Evolutionary conservation across 2,888 invertebrate genomes (phyloP).

Genomic region (Ceraclea dissimilis): DNA sequence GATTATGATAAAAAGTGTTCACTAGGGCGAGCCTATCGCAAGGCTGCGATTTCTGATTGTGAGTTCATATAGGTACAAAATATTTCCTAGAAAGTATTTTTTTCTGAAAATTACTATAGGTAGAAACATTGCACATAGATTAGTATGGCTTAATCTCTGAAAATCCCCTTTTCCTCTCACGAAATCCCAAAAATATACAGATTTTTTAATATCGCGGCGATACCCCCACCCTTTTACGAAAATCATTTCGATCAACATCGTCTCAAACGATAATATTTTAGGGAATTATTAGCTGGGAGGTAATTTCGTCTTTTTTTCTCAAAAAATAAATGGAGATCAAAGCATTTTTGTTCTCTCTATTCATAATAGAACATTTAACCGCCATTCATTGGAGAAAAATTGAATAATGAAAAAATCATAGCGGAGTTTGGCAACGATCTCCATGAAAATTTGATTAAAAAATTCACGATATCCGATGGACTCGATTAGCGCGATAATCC

Average conservation of each 20-base stretch:
- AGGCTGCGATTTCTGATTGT: too few relatives aligned
- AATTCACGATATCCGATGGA: constrained; percentile 43
- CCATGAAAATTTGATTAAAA: constrained; percentile 54
- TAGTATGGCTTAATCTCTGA: too few relatives aligned
- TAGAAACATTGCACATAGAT: too few relatives aligned
- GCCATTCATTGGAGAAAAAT: constrained; percentile 17
- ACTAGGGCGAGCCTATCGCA: too few relatives aligned
- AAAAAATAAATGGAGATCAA: constrained; percentile 10
- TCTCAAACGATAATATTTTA: constrained; percentile 1
- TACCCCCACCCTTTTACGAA: not conserved
- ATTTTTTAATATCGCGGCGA: too few relatives aligned
- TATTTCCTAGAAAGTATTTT: too few relatives aligned
- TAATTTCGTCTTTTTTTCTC: not conserved
- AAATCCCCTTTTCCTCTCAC: too few relatives aligned
- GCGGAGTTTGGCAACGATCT: constrained; percentile 31
- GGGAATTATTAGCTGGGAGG: too few relatives aligned
- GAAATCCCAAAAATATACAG: too few relatives aligned
- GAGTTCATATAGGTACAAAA: too few relatives aligned
- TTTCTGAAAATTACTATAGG: too few relatives aligned
- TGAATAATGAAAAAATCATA: constrained; percentile 26
- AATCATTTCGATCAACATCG: constrained; percentile 16
- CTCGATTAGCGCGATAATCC: not conserved
- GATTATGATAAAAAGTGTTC: too few relatives aligned
- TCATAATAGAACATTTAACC: constrained; percentile 9
- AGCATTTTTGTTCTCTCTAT: constrained; percentile 1